These are phyloP conservation scores for Malurus elegans DNA, from an alignment of 2,113 vertebrate genomes.

Conservation along the genomic window DNA sequence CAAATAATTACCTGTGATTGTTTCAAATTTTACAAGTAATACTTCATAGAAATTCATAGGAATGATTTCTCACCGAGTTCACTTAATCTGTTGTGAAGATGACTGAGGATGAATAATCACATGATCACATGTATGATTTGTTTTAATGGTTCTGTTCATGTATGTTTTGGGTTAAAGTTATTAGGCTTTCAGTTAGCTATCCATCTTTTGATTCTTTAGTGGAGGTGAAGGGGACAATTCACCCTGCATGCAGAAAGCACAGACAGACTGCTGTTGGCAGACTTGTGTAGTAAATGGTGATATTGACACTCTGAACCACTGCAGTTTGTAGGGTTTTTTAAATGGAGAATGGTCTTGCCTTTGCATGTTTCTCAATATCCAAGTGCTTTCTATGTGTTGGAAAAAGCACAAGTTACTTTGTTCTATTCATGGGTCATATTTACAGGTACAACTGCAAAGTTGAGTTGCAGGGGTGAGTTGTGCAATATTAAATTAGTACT, in stretches of 20 bases:
- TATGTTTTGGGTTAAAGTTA: neutral
- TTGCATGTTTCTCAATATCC: neutral
- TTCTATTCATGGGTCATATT: neutral
- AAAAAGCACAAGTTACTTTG: neutral
- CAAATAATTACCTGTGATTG: neutral
- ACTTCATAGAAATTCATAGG: neutral
- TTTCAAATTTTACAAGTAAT: neutral
- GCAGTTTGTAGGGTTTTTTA: neutral
- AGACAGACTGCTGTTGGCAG: neutral
- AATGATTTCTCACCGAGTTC: neutral
- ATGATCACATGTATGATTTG: neutral
- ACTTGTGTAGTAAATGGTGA: neutral
- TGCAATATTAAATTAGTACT: neutral
- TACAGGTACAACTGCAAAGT: neutral
- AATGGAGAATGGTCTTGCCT: neutral
- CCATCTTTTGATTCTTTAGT: neutral
- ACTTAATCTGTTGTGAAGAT: neutral
- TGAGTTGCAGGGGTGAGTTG: neutral
- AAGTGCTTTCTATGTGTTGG: neutral
- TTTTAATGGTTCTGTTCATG: neutral
- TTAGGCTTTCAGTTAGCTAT: neutral
- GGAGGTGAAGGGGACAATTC: neutral
- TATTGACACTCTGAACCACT: neutral
- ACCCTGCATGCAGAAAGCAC: neutral
- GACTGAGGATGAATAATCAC: neutral